Evolutionary conservation across 1,140 invertebrate species (phyloP), one percentile per base, ranked within the genome.

Genomic region (Drosophila subobscura): DNA sequence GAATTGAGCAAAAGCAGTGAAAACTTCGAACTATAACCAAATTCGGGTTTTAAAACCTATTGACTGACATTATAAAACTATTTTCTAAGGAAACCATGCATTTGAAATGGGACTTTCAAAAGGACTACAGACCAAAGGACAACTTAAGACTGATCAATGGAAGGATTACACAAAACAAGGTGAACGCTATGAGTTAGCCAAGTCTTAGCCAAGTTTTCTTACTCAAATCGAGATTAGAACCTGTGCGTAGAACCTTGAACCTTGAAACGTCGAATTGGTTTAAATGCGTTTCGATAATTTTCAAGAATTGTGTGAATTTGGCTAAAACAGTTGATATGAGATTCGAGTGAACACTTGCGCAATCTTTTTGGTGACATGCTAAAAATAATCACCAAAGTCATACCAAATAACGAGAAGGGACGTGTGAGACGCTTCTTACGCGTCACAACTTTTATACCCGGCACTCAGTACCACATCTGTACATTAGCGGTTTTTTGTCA

Each of bases 81-180:
- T n/a, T n/a, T n/a, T n/a, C n/a, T n/a, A n/a, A 60, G 2, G 37
- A 44, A 27, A 60, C 51, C 22, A 60, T 60, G 58, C 49, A 47
- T 10, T 45, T 61, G 7, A 8, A 14, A 45, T 61, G 58, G 50
- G 8, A 33, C 12, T 53, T 53, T 44, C 41, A 61, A 40, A 49
- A 46, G 22, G 42, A 53, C 5, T 53, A 63, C 41, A 25, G 53
- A 1, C 42, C 42, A 4, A 63, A 63, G 54, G 41, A 63, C 7
- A 37, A 22, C 23, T 54, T 16, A n/a, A 22, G 44, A 23, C 10
- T 47, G 5, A 50, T 54, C 6, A 47, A 54, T 41, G 16, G 16
- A 10, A 46, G 50, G 27, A 54, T 63, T 63, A 10, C 14, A n/a
- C 25, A 53, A 37, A 53, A 37, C 25, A 8, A 14, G 4, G 10